Base-by-base conservation (phyloP, 2,797 vertebrate species). In the Champsocephalus esox region DNA sequence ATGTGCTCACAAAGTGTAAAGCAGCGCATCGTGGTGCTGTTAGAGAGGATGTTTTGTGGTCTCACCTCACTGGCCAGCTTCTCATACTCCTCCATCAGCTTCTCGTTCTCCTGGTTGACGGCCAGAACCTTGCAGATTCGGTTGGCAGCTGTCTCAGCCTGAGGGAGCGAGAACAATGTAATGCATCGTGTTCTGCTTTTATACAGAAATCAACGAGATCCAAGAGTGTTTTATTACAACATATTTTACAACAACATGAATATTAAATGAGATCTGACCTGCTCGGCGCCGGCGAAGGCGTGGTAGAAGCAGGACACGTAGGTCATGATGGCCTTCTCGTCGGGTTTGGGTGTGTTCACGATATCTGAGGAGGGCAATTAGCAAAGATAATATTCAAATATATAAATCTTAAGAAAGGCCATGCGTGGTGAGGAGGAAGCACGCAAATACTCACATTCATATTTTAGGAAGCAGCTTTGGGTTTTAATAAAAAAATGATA, bases 291-390 rank as follows among this genome's bases (percentile, higher is more conserved):
- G 0, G 97, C 96, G 1, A 98, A 98, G 70, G 97, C 97, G 13
- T 98, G 97, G 84, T 98, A 98, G 93, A 98, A 98, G 90, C 97
- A 98, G 87, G 97, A 98, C 66, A 98, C 96, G 0, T 97, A 97
- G 79, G 97, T 98, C 97, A 98, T 98, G 90, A 98, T 96, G 88
- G 97, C 97, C 76, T 98, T 98, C 92, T 98, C 97, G 7, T 98
- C 97, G 0, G 97, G 97, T 83, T 97, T 97, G 49, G 97, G 97
- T 46, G 97, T 97, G 94, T 97, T 98, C 82, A 97, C 96, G 9
- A 97, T 97, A 87, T 98, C 97, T 98, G 79, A n/a, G 46, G 9
- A 28, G 11, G 13, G 48, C 48, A 9, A 21, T n/a, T 3, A 0
- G 0, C 28, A 28, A 28, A 28, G 28, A 28, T 28, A 28, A 2